Evolutionary conservation across 2,113 vertebrate genomes (phyloP), one percentile per base, ranked within the genome.

Genomic region (Lepisosteus osseus): DNA sequence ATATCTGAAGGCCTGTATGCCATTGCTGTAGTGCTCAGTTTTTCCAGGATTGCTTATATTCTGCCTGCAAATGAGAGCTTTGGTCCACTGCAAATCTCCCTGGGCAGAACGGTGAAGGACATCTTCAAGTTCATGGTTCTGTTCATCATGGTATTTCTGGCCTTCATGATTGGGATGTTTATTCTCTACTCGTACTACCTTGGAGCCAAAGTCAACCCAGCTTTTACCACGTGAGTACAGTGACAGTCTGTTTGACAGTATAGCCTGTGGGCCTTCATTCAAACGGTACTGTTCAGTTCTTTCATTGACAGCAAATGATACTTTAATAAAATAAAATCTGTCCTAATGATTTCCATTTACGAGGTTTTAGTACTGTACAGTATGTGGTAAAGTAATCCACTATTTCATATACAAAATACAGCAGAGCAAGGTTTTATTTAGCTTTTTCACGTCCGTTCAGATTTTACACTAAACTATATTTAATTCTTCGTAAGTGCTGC

Each of bases 91-190:
- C 95, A 96, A 88, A 96, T 96, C 83, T 96, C 95, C 1, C 91
- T 96, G 13, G 95, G 95, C 59, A 93, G 95, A 74, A 96, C 95
- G 1, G 94, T 96, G 45, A 96, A 96, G 79, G 95, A 96, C 83
- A 96, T 96, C 80, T 95, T 96, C 86, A 96, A 96, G 84, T 96
- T 96, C 80, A 96, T 96, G 95, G 95, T 96, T 71, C 94, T 96
- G 76, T 96, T 96, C 76, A 95, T 96, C 71, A 96, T 96, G 95
- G 95, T 96, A 15, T 96, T 96, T 77, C 89, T 96, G 70, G 95
- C 95, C 4, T 96, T 96, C 84, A 96, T 96, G 95, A 95, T 96
- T 62, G 95, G 95, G 70, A 96, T 96, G 95, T 96, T 96, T 85
- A 96, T 95, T 83, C 86, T 96, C 3, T 96, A 96, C 74, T 96